Base-by-base conservation (phyloP, 2,888 invertebrate genomes). In the Lumbricus terrestris region DNA sequence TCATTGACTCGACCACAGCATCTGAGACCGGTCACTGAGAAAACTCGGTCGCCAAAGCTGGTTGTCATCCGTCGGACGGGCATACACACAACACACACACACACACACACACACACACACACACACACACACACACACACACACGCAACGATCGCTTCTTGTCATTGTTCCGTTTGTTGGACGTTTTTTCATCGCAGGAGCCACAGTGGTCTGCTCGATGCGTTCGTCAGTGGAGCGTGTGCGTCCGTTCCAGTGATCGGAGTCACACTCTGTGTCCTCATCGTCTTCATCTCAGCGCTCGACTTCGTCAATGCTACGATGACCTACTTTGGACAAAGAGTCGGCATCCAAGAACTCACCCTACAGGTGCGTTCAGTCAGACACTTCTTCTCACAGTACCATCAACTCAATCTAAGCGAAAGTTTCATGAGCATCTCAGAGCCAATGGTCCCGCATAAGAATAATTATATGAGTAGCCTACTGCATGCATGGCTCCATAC, bases 251-350 rank as follows among this genome's bases (percentile, higher is more conserved):
- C 91, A 82, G 89, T 91, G 42, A 90, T 91, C 85, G 91, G 91
- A 95, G 96, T 88, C 47, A 91, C 89, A n/a, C 38, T 90, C 15
- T 88, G 89, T 6, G 89, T 82, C 33, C 90, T 92, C 89, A 89
- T 92, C 23, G 89, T 90, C 20, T 92, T 90, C 82, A 38, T 92
- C 0, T 89, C 91, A 35, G 20, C 91, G 42, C 90, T 92, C 0
- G 91, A 90, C 18, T 90, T 90, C 37, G 47, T 91, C 42, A 92
- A 92, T 90, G 82, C 90, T 35, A 91, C 90, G 15, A 90, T 92
- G 33, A 89, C 89, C 35, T 92, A 91, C 91, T 85, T 91, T 23
- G 92, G 92, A n/a, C 88, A 90, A 42, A n/a, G 92, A 88, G 91
- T 90, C 35, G 91, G 91, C 23, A 42, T 91, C 16, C 82, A 91